Base-by-base conservation (phyloP, 1,140 invertebrate genomes). In the Drosophila neocordata region DNA sequence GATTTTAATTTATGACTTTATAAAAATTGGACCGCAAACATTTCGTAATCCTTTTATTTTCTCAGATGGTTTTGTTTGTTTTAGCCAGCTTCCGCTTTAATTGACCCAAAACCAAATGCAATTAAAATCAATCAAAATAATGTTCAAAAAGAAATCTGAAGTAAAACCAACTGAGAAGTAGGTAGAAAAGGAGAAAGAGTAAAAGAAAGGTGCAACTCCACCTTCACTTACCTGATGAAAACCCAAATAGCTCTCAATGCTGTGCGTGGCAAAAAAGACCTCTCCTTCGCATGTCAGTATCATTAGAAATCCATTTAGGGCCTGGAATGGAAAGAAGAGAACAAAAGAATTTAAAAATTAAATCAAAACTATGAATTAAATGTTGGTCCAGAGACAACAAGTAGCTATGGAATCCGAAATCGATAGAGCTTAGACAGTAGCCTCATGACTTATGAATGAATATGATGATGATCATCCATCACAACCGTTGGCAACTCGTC, bases 251-350 rank as follows among this genome's bases (percentile, higher is more conserved):
- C 97, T 98, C 94, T 99, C 99, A 92, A 99, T 99, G 92, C 97
- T 99, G 93, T 99, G 97, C 44, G 98, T 99, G 41, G 98, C 98
- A 93, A 99, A 99, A 94, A 99, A 99, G 20, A 99, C 98, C 93
- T 99, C 99, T 59, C 98, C 98, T 92, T 99, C 97, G 93, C 98
- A 99, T 59, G 97, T 99, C 60, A 99, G 94, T 90, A 99, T 99
- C 94, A 99, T 96, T 91, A 99, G 94, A 94, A 99, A 99, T 75
- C 98, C 99, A 93, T 99, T 99, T 91, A 99, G 94, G 76, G 98
- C 98, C 98, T 99, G 95, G 55, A 96, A 94, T 6, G 11, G 70
- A 80, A 63, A 62, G 69, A 74, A 53, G 63, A 78, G 73, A 76
- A 73, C 74, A 38, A 52, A 58, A 41, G 65, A 41, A 6, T 31